Base-by-base conservation (phyloP, 1,140 invertebrate genomes). In the Trachelipus rathkii region DNA sequence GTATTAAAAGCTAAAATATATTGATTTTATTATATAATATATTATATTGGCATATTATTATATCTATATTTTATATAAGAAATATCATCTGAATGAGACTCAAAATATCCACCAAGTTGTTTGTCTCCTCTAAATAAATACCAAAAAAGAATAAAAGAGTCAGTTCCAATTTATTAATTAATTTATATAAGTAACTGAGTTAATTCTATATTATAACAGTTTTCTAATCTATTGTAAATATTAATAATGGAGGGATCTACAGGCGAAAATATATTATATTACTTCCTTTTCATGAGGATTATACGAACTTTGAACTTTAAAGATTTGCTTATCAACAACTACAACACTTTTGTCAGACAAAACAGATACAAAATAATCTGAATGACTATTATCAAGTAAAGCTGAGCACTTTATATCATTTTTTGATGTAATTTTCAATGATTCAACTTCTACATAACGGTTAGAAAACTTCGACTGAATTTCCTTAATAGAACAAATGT, bases 31-130 rank as follows among this genome's bases (percentile, higher is more conserved):
- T n/a, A n/a, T n/a, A n/a, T n/a, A n/a, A n/a, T n/a, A n/a, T n/a
- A n/a, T n/a, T n/a, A n/a, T n/a, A n/a, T n/a, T n/a, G n/a, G n/a
- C n/a, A n/a, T n/a, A n/a, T n/a, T n/a, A n/a, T n/a, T n/a, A n/a
- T n/a, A n/a, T n/a, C n/a, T n/a, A n/a, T n/a, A 97, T 81, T 88
- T 86, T 0, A 95, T 87, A 87, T 89, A 84, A 44, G 92, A 93
- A 11, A 96, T 88, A 84, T 95, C 93, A 85, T 94, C 92, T 78
- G 89, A 89, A 82, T 95, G 93, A 43, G 90, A 92, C 82, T 95
- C 91, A 89, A 91, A 92, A 84, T 95, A 97, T 10, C 90, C 92
- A 4, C 94, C 94, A 6, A 95, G 84, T 13, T 92, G 84, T 80
- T 88, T 88, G 0, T 87, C 84, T 72, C 87, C 87, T 78, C 93